Conservation (phyloP, 1,140 invertebrate genomes). For the Drosophila punjabiensis region DNA sequence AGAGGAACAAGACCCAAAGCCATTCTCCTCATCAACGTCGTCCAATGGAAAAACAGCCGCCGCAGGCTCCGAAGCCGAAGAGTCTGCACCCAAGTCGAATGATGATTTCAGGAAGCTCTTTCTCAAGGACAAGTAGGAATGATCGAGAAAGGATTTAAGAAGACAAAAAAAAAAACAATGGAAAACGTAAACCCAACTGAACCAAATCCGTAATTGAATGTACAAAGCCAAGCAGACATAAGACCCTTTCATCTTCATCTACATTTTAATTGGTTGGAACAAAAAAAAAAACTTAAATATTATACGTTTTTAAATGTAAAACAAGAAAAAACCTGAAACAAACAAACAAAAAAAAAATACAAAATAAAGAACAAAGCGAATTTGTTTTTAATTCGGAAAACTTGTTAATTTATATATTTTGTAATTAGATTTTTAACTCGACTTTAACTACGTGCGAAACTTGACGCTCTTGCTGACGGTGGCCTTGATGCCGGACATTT, state of each 20-base stretch:
- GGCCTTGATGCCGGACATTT: conserved; percentile 96
- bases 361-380: background rate
- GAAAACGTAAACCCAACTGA: background rate
- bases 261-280: background rate
- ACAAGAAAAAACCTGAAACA: conserved; percentile 15
- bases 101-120: conserved; percentile 78
- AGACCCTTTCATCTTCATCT: background rate
- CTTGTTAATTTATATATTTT: background rate
- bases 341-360: background rate
- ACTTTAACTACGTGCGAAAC: conserved; percentile 88
- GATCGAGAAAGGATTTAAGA: background rate
- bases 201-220: conserved; percentile 2
- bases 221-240: background rate
- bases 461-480: conserved; percentile 94
- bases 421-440: conserved; percentile 17
- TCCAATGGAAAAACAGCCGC: conserved; percentile 4
- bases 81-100: conserved; percentile 60
- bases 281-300: background rate
- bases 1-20: background rate
- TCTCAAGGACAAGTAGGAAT: conserved; percentile 8
- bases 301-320: conserved; percentile 16
- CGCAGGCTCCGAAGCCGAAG: background rate
- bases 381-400: conserved; percentile 18
- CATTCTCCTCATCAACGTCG: background rate
- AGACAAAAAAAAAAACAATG: background rate